A percentile compares a stretch with the other conserved stretches of the same genome.
phyloP scores from a whole-genome alignment of 2,113 vertebrate species.

The Spheniscus mendiculus region DNA sequence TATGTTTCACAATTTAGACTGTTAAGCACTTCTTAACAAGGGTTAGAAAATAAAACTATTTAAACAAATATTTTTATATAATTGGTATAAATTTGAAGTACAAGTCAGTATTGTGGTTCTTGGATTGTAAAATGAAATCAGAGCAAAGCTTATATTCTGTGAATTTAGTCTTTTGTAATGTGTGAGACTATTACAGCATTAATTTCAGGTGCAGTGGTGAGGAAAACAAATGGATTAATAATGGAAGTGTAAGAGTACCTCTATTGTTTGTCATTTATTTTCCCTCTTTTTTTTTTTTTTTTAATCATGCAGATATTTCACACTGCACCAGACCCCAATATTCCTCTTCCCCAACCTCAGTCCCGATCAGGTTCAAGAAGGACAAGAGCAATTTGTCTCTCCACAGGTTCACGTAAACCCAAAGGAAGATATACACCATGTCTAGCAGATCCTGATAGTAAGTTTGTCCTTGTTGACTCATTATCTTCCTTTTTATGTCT shows the following conservation, averaged over 20 bases:
- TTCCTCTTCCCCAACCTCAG: conserved; percentile 89
- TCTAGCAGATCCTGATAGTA: conserved; percentile 95
- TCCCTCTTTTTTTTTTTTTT: not conserved
- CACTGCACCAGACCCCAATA: conserved; percentile 88
- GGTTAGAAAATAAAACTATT: not conserved
- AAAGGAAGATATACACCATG: conserved; percentile 88
- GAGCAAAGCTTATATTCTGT: not conserved
- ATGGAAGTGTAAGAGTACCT: not conserved
- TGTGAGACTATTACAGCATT: not conserved
- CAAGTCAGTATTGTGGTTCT: not conserved
- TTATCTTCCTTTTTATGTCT: not conserved
- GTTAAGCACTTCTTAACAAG: not conserved
- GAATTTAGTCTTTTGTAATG: not conserved
- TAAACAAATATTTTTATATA: not conserved
- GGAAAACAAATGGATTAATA: not conserved
- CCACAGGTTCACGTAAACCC: conserved; percentile 89
- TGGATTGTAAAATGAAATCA: not conserved
- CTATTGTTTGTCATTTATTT: not conserved
- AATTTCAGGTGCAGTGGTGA: not conserved
- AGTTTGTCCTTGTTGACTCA: conserved; percentile 52
- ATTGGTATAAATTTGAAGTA: not conserved
- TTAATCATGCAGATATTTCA: conserved; percentile 85
- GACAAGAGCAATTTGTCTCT: conserved; percentile 92
- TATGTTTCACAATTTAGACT: not conserved
- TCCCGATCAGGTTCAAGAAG: conserved; percentile 87